Conservation (phyloP, 1,140 invertebrate species). For the Hycleus phaleratus region DNA sequence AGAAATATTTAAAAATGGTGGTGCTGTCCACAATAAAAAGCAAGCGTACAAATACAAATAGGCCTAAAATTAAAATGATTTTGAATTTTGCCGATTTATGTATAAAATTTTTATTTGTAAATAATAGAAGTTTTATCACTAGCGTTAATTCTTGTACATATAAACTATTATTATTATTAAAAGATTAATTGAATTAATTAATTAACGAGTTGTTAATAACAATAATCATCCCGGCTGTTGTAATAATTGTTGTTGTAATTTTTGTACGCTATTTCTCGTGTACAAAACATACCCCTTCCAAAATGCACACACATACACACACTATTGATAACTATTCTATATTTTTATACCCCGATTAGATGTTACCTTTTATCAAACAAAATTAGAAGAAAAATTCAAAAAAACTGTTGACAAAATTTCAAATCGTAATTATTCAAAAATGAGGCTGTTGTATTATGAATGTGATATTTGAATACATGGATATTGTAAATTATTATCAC, state of each 20-base stretch:
- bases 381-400: neutral
- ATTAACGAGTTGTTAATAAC: too few species aligned
- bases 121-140: too few species aligned
- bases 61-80: slow-evolving; percentile 21
- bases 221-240: slow-evolving; percentile 14
- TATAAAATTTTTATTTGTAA: neutral
- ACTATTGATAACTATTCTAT: slow-evolving; percentile 19
- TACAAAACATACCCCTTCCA: slow-evolving; percentile 16
- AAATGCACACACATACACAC: slow-evolving; percentile 4
- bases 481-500: slow-evolving; percentile 33
- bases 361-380: slow-evolving; percentile 18
- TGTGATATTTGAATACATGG: slow-evolving; percentile 40
- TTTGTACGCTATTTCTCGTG: slow-evolving; percentile 13
- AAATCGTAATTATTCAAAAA: slow-evolving; percentile 21
- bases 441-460: slow-evolving; percentile 38
- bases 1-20: slow-evolving; percentile 11
- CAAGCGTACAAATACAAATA: slow-evolving; percentile 27
- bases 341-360: slow-evolving; percentile 27
- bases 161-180: neutral
- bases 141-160: neutral
- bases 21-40: slow-evolving; percentile 22
- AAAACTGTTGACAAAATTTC: slow-evolving; percentile 16
- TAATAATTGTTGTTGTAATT: slow-evolving; percentile 26
- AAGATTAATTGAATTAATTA: neutral
- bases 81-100: neutral